phyloP scores from a whole-genome alignment of 1,140 invertebrate species.

The Oedothorax gibbosus region DNA sequence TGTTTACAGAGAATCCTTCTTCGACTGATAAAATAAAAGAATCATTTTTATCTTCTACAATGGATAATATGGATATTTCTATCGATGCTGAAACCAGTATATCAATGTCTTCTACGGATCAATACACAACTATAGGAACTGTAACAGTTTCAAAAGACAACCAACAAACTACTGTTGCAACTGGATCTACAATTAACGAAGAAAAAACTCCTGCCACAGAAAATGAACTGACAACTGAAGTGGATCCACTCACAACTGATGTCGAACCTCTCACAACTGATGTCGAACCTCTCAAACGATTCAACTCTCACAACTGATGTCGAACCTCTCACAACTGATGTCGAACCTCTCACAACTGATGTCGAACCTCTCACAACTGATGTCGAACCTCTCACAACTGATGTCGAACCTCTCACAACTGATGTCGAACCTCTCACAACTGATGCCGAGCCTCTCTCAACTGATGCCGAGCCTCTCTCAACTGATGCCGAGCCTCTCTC shows the following conservation, averaged over 20 bases:
- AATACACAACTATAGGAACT: background rate
- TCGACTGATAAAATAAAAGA: too few species aligned
- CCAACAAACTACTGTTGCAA: background rate
- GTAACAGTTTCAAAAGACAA: background rate
- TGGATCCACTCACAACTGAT: background rate
- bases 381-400: background rate
- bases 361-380: background rate
- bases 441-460: background rate
- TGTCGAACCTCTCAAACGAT: too few species aligned
- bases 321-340: background rate
- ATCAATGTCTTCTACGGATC: background rate
- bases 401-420: background rate
- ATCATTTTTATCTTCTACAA: too few species aligned
- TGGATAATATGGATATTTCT: too few species aligned
- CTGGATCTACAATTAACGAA: background rate
- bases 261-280: background rate
- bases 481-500: background rate
- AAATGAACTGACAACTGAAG: background rate
- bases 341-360: background rate
- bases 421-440: background rate
- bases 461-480: too few species aligned
- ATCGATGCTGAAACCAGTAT: too few species aligned
- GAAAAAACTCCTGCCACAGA: background rate
- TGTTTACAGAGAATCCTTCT: too few species aligned
- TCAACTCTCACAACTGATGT: background rate